Conservation (phyloP, 2,113 vertebrate genomes). For the Mixornis gularis region DNA sequence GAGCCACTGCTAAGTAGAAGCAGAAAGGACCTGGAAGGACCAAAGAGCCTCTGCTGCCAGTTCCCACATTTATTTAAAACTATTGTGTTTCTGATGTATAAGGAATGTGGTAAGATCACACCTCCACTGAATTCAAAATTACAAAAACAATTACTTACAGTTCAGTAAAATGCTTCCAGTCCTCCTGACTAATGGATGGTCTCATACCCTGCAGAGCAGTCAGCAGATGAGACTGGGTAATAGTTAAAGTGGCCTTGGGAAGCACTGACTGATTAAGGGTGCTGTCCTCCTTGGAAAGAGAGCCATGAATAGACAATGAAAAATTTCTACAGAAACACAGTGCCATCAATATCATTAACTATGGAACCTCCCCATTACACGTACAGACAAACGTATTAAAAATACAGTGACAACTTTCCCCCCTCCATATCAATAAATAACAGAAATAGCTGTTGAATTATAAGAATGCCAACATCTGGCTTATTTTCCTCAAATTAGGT, state of each 20-base stretch:
- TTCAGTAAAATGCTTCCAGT: slow-evolving; percentile 85
- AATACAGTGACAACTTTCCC: neutral
- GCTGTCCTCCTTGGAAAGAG: slow-evolving; percentile 73
- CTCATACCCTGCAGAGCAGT: slow-evolving; percentile 78
- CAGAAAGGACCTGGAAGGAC: neutral
- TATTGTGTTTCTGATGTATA: neutral
- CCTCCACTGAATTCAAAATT: neutral
- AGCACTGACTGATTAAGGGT: slow-evolving; percentile 57
- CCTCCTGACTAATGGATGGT: slow-evolving; percentile 83
- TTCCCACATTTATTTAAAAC: neutral
- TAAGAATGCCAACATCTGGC: neutral
- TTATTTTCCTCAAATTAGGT: neutral
- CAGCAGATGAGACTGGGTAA: slow-evolving; percentile 79
- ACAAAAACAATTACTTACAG: slow-evolving; percentile 77
- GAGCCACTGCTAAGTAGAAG: neutral
- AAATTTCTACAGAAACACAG: neutral
- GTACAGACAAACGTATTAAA: neutral
- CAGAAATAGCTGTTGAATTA: neutral
- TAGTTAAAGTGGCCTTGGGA: slow-evolving; percentile 64
- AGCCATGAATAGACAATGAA: neutral
- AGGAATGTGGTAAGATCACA: neutral
- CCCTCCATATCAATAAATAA: neutral
- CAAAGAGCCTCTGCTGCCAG: neutral
- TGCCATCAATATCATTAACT: neutral
- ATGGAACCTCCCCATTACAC: neutral